Evolutionary conservation across 2,888 invertebrate genomes (phyloP).

Genomic region (Ormia ochracea): DNA sequence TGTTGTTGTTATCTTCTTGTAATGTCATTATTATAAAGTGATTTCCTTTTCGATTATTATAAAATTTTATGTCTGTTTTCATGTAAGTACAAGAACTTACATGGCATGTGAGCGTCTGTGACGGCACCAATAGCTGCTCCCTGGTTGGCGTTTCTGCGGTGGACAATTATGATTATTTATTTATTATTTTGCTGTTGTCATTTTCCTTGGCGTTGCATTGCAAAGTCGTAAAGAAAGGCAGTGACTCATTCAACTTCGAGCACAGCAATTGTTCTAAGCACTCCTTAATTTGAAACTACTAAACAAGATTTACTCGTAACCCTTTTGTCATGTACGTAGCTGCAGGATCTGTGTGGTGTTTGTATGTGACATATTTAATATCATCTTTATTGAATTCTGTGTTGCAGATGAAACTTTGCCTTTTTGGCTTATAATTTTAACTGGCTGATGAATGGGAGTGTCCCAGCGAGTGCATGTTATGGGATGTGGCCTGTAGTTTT

Average conservation of each 20-base stretch:
- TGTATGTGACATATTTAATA: conserved; percentile 31
- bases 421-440: background rate
- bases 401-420: background rate
- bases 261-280: conserved; percentile 19
- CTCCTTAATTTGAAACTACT: conserved; percentile 32
- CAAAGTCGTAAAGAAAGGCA: background rate
- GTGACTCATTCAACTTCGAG: background rate
- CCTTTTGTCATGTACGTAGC: background rate
- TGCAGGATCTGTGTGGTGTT: too few species aligned
- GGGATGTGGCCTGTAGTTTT: background rate
- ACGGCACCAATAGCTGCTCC: background rate
- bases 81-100: conserved; percentile 37
- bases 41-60: conserved; percentile 15
- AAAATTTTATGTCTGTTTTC: conserved; percentile 29
- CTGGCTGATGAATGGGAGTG: conserved; percentile 1
- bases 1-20: conserved; percentile 5
- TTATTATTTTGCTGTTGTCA: background rate
- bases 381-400: conserved; percentile 39
- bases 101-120: background rate
- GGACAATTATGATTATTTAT: conserved; percentile 7
- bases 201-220: background rate
- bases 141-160: background rate
- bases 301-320: conserved; percentile 34
- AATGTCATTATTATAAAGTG: conserved; percentile 38
- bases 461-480: background rate